Percentiles rank a stretch among this genome's conserved stretches.
Conservation (phyloP, 2,797 vertebrate genomes). For the Ambastaia sidthimunki region DNA sequence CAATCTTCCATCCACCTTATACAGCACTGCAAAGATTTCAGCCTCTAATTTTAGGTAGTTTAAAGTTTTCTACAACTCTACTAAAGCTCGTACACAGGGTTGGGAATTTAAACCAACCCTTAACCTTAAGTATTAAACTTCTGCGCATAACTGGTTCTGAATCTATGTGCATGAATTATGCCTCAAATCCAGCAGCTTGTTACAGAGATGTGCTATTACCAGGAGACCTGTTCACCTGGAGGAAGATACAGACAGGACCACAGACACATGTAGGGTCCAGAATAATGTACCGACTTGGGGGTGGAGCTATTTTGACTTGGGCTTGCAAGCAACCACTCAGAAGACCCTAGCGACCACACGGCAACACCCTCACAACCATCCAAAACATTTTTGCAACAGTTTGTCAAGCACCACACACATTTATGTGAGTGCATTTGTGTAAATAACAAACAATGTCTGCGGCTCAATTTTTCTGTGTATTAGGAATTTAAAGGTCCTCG, state of each 20-base stretch:
- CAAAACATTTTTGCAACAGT: background rate
- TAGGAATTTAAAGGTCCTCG: background rate
- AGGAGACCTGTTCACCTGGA: background rate
- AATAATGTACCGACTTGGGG: background rate
- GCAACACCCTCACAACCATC: background rate
- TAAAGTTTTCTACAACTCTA: background rate
- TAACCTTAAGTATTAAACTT: background rate
- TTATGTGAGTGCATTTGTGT: too few relatives aligned
- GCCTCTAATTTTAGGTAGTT: constrained; percentile 1
- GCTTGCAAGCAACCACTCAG: background rate
- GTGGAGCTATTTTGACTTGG: background rate
- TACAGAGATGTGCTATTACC: background rate
- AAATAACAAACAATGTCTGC: background rate
- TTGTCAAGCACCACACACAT: too few relatives aligned
- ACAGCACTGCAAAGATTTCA: background rate
- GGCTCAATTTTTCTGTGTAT: background rate
- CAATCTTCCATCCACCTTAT: constrained; percentile 17
- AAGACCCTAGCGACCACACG: background rate
- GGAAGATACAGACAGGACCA: too few relatives aligned
- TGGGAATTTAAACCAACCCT: background rate
- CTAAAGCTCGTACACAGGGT: background rate
- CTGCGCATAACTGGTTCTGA: background rate
- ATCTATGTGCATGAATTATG: background rate
- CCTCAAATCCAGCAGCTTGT: background rate
- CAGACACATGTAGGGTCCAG: too few relatives aligned